Conservation (phyloP, 2,797 vertebrate species). For the Alfaro cultratus region DNA sequence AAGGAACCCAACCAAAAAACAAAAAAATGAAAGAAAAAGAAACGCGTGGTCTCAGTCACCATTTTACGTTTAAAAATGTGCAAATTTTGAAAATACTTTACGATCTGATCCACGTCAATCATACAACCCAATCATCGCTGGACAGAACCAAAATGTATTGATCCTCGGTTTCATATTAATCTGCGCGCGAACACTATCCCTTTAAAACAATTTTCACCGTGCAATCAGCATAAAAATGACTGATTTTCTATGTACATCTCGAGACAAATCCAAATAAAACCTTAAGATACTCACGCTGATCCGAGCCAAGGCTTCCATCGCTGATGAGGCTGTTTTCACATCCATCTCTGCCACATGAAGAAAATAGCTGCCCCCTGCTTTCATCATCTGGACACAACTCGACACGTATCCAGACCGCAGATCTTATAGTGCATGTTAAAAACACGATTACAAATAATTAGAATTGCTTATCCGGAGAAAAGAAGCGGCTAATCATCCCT, state of each 20-base stretch:
- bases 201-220: background rate
- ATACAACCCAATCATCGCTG: background rate
- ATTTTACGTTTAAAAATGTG: background rate
- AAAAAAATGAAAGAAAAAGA: too few relatives aligned
- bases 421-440: slow-evolving; percentile 30
- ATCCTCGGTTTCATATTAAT: background rate
- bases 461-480: background rate
- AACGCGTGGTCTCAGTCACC: slow-evolving; percentile 11
- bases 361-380: slow-evolving; percentile 47
- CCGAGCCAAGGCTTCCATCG: slow-evolving; percentile 90
- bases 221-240: background rate
- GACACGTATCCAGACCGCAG: slow-evolving; percentile 17
- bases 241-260: background rate
- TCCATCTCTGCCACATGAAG: slow-evolving; percentile 85
- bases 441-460: background rate
- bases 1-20: background rate
- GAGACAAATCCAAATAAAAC: background rate
- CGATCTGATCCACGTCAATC: background rate
- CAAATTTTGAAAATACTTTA: background rate
- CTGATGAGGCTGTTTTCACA: slow-evolving; percentile 84
- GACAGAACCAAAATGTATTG: background rate
- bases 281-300: slow-evolving; percentile 85
- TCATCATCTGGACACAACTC: slow-evolving; percentile 54
- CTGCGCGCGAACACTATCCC: background rate
- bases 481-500: background rate